A percentile compares a stretch with the other conserved stretches of the same genome.
phyloP scores from a whole-genome alignment of 2,888 invertebrate genomes.

The Pilophorus perplexus region DNA sequence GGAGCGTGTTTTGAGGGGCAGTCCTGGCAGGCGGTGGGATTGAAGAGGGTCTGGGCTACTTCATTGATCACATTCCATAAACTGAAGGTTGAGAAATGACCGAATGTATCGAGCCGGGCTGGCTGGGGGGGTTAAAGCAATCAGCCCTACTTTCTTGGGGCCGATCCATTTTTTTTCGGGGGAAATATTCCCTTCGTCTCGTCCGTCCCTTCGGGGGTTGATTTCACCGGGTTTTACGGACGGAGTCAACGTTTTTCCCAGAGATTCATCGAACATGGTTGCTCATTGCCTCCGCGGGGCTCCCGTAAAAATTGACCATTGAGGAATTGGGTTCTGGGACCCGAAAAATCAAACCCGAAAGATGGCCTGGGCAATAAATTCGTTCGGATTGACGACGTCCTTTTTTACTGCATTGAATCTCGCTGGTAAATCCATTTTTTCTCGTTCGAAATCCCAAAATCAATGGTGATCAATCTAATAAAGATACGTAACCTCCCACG shows the following conservation, averaged over 20 bases:
- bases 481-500: constrained; percentile 7
- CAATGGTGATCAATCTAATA: constrained; percentile 33
- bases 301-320: too few relatives aligned
- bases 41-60: neutral
- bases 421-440: neutral
- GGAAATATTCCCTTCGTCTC: neutral
- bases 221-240: too few relatives aligned
- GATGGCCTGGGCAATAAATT: too few relatives aligned
- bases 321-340: too few relatives aligned
- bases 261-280: too few relatives aligned
- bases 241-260: too few relatives aligned
- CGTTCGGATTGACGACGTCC: too few relatives aligned
- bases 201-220: too few relatives aligned
- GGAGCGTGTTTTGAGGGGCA: too few relatives aligned
- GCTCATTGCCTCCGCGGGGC: too few relatives aligned
- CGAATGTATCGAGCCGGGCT: constrained; percentile 35
- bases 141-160: constrained; percentile 23
- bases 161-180: constrained; percentile 2
- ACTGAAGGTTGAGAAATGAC: constrained; percentile 40
- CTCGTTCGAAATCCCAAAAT: constrained; percentile 7
- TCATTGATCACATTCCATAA: constrained; percentile 41
- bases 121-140: constrained; percentile 22
- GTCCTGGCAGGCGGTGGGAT: neutral
- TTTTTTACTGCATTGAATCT: neutral
- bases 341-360: too few relatives aligned